Percentiles rank a stretch among this genome's conserved stretches.
Evolutionary conservation across 2,797 vertebrate genomes (phyloP).

Genomic region (Rhabdophis nuchalis): DNA sequence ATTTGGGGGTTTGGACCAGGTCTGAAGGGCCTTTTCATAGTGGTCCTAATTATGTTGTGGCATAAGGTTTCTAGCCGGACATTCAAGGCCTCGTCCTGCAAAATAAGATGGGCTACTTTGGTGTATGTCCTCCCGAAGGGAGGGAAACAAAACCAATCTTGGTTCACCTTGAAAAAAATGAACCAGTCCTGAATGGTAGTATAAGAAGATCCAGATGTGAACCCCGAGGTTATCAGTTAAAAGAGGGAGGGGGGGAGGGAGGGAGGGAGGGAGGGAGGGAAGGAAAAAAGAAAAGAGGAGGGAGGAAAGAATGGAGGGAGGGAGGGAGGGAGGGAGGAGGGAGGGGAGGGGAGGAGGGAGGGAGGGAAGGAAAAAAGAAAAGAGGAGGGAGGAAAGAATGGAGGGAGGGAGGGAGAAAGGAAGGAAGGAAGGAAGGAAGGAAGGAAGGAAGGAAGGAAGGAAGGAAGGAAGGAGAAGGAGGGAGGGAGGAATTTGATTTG

Average conservation of each 20-base stretch:
- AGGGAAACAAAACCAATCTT: background rate
- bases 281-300: background rate
- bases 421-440: background rate
- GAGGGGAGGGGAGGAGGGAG: accelerated
- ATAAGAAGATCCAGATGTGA: background rate
- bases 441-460: background rate
- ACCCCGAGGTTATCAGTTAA: background rate
- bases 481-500: background rate
- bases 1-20: background rate
- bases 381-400: accelerated
- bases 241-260: background rate
- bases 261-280: background rate
- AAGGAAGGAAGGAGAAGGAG: background rate
- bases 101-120: background rate
- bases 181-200: background rate
- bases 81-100: background rate
- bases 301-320: no score
- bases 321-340: accelerated
- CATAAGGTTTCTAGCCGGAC: background rate
- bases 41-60: background rate
- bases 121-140: background rate
- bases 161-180: background rate
- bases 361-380: no score
- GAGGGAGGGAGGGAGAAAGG: no score
- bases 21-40: background rate